Base-by-base conservation (phyloP, 2,888 invertebrate species). In the Silvanus unidentatus region DNA sequence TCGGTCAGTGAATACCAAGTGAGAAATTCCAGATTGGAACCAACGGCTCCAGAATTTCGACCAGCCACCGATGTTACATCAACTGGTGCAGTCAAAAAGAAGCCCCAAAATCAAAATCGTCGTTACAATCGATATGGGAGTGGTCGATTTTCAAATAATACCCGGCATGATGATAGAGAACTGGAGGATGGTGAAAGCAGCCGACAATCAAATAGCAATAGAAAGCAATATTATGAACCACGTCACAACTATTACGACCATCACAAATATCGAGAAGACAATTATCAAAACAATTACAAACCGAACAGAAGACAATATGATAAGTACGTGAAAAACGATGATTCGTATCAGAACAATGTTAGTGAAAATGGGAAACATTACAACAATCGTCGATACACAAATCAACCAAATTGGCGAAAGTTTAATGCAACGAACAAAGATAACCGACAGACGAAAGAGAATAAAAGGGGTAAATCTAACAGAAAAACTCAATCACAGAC, bases 41-140 rank as follows among this genome's bases (percentile, higher is more conserved):
- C 57, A 28, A 54, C 51, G 35, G 58, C 55, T 32, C 52, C 53
- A 42, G 58, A 55, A 41, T 57, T 57, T 44, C 43, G 50, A 45
- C 56, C 56, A 12, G 15, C 40, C 11, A 43, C 35, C 36, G 22
- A 32, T 2, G 22, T 22, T 22, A n/a, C n/a, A n/a, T 22, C 22
- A 22, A 40, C 16, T 12, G 51, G 47, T 15, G 37, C 40, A 37
- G 40, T 57, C n/a, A 49, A 48, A 38, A 57, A 54, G 36, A 53
- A 43, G 37, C 37, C 50, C 28, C 11, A 48, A 32, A 46, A 45
- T 32, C 6, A 32, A 32, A 32, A 32, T 32, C 32, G 10, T n/a
- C n/a, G 10, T 8, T 12, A 12, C 10, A n/a, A 12, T 8, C n/a
- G 11, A 12, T 32, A 32, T 32, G 32, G 46, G 42, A 36, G 27